Evolutionary conservation across 2,888 invertebrate species (phyloP).

Genomic region (Craniophora ligustri): DNA sequence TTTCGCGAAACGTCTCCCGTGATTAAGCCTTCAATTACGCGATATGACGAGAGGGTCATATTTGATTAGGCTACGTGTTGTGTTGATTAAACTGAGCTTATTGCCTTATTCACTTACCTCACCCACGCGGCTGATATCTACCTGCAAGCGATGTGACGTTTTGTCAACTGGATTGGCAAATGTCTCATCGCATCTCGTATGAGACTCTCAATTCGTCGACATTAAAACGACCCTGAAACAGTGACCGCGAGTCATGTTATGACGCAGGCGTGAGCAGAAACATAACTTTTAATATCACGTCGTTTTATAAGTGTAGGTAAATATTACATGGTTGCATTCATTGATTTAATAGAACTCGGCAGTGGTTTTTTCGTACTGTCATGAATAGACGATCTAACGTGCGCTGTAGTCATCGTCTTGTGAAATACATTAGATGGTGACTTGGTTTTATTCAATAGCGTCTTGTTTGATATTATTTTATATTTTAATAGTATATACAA

Average conservation of each 20-base stretch:
- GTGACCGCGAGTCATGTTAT: conserved; percentile 57
- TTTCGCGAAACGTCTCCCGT: conserved; percentile 80
- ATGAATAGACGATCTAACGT: conserved; percentile 62
- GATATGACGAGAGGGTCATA: conserved; percentile 86
- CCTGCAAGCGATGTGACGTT: conserved; percentile 61
- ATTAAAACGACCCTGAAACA: conserved; percentile 75
- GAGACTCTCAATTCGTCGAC: conserved; percentile 65
- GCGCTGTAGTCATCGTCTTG: conserved; percentile 58
- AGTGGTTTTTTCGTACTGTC: conserved; percentile 67
- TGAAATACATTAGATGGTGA: conserved; percentile 66
- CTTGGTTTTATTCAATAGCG: conserved; percentile 60
- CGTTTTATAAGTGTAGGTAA: conserved; percentile 45
- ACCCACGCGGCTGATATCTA: conserved; percentile 68
- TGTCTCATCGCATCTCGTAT: conserved; percentile 59
- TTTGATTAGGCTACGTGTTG: conserved; percentile 87
- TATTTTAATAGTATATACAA: too few relatives aligned
- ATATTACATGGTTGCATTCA: conserved; percentile 59
- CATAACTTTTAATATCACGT: conserved; percentile 47
- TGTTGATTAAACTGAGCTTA: conserved; percentile 87
- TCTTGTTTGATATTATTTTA: conserved; percentile 32
- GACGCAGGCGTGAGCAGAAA: conserved; percentile 38
- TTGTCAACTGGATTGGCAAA: conserved; percentile 68
- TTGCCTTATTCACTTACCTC: conserved; percentile 83
- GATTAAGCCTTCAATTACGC: conserved; percentile 87
- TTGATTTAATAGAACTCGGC: conserved; percentile 53